phyloP scores from a whole-genome alignment of 2,888 invertebrate species.

The Polymixis flavicincta region DNA sequence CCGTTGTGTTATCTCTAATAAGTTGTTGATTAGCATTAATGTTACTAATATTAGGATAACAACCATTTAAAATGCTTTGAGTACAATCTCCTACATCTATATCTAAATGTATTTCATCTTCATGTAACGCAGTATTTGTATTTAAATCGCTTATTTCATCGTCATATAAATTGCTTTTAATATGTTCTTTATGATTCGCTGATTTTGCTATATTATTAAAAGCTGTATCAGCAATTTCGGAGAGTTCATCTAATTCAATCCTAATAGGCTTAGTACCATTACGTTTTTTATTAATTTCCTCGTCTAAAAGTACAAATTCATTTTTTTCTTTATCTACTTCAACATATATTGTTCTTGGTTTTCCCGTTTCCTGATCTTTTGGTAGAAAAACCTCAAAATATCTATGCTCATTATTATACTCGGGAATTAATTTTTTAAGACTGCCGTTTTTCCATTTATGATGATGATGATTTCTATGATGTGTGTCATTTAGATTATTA shows the following conservation, averaged over 20 bases:
- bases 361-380: slow-evolving; percentile 17
- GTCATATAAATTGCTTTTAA: slow-evolving; percentile 2
- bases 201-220: slow-evolving; percentile 10
- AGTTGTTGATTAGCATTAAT: not conserved
- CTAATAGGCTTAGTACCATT: slow-evolving; percentile 13
- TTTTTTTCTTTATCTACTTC: slow-evolving; percentile 35
- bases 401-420: slow-evolving; percentile 14
- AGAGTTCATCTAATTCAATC: slow-evolving; percentile 38
- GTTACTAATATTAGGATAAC: not conserved
- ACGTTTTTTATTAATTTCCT: slow-evolving; percentile 18
- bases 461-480: not conserved
- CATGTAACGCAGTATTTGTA: not conserved
- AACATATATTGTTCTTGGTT: slow-evolving; percentile 44
- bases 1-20: not conserved
- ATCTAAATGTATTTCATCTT: not conserved
- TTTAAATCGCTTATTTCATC: not conserved
- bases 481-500: not conserved
- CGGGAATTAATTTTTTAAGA: slow-evolving; percentile 4
- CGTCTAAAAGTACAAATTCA: slow-evolving; percentile 23
- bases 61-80: not conserved
- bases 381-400: slow-evolving; percentile 48
- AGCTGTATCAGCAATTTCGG: slow-evolving; percentile 26
- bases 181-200: not conserved
- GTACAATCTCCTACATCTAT: not conserved
- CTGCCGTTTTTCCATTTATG: slow-evolving; percentile 9